A percentile compares a stretch with the other conserved stretches of the same genome.
Evolutionary conservation across 2,113 vertebrate genomes (phyloP).

Genomic region (Neoarius graeffei): DNA sequence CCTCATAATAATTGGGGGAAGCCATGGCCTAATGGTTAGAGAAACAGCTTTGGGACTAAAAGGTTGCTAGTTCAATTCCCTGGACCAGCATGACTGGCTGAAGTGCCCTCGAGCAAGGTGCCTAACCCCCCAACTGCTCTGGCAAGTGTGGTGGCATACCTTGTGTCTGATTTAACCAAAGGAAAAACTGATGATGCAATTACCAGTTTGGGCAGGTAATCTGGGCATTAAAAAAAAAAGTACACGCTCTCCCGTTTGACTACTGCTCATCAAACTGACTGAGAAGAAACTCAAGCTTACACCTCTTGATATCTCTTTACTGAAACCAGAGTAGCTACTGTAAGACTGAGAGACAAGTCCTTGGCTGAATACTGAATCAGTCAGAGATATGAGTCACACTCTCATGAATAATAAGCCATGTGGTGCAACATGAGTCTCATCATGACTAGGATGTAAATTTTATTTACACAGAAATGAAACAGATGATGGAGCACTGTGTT

Average conservation of each 20-base stretch:
- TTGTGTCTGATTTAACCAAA: no score
- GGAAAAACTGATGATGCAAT: no score
- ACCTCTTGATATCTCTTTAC: neutral
- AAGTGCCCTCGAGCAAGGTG: no score
- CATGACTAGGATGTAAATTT: neutral
- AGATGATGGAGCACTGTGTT: neutral
- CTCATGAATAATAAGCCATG: constrained; percentile 48
- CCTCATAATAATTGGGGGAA: constrained; percentile 22
- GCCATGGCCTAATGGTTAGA: no score
- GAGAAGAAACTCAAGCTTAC: neutral
- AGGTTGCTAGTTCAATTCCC: no score
- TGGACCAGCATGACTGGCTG: no score
- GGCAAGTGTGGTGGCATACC: no score
- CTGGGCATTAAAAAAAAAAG: no score
- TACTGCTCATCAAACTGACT: constrained; percentile 31
- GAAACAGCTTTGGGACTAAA: no score
- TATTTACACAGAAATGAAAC: neutral
- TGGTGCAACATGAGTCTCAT: constrained; percentile 34
- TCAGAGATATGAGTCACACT: constrained; percentile 4
- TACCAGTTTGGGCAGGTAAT: no score
- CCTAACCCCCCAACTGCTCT: no score
- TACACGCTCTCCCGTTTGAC: neutral
- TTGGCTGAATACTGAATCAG: constrained; percentile 28
- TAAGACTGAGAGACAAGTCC: neutral
- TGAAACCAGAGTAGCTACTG: constrained; percentile 32